These are phyloP conservation scores for Maconellicoccus hirsutus DNA, from an alignment of 1,140 invertebrate genomes.

Conservation along the genomic window DNA sequence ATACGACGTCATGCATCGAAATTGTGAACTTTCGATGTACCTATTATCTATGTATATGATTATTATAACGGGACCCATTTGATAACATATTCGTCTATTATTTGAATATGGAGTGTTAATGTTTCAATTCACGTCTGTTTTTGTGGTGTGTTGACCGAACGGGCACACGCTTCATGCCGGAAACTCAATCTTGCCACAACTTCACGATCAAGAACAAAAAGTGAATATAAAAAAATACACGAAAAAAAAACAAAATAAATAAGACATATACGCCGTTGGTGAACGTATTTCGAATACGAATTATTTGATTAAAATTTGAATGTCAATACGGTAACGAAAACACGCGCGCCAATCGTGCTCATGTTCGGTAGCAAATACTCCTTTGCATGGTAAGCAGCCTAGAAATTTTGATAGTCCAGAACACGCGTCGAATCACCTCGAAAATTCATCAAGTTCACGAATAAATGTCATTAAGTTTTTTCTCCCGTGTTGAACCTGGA, in stretches of 20 bases:
- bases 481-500: too few relatives aligned
- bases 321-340: not conserved
- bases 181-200: not conserved
- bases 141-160: not conserved
- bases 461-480: too few relatives aligned
- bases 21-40: not conserved
- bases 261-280: not conserved
- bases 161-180: conserved; percentile 18
- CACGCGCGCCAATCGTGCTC: conserved; percentile 10
- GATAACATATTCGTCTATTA: not conserved
- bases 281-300: not conserved
- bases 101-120: not conserved
- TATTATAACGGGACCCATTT: not conserved
- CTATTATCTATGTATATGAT: too few relatives aligned
- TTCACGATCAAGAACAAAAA: conserved; percentile 12
- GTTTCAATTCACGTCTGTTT: conserved; percentile 18
- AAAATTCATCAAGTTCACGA: not conserved
- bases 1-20: not conserved
- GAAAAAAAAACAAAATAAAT: not conserved
- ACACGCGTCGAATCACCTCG: not conserved
- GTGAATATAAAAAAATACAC: conserved; percentile 1
- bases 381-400: not conserved
- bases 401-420: not conserved
- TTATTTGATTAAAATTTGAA: conserved; percentile 13
- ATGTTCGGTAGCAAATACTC: not conserved